Conservation (phyloP, 2,797 vertebrate species). For the Avahi laniger region DNA sequence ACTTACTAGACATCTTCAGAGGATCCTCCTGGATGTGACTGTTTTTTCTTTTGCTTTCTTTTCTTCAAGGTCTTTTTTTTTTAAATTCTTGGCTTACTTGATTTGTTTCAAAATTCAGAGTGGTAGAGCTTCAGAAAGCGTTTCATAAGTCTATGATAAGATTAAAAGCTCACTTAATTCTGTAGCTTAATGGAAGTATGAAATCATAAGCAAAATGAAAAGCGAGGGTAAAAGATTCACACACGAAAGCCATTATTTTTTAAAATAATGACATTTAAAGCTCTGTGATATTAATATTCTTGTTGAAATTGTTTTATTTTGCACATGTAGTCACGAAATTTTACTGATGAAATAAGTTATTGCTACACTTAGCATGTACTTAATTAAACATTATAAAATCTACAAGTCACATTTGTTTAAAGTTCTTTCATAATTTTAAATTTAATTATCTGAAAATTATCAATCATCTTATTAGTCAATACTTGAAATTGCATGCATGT, state of each 20-base stretch:
- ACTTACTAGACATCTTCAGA: neutral
- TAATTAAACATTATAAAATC: slow-evolving; percentile 84
- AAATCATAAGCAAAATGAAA: slow-evolving; percentile 64
- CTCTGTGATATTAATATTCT: slow-evolving; percentile 41
- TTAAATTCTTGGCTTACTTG: neutral
- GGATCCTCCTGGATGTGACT: neutral
- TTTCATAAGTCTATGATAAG: slow-evolving; percentile 26
- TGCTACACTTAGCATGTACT: slow-evolving; percentile 81
- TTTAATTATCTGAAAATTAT: slow-evolving; percentile 87
- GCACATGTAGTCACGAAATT: slow-evolving; percentile 73
- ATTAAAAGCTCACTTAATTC: slow-evolving; percentile 62
- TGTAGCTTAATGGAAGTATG: slow-evolving; percentile 47
- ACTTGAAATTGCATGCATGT: slow-evolving; percentile 83
- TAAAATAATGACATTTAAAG: slow-evolving; percentile 72
- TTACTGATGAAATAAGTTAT: slow-evolving; percentile 78
- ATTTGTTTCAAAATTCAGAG: slow-evolving; percentile 27
- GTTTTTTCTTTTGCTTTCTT: neutral
- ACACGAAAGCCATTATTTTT: slow-evolving; percentile 48
- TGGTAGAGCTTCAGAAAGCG: neutral
- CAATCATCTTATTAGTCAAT: slow-evolving; percentile 87
- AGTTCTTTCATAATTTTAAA: slow-evolving; percentile 84
- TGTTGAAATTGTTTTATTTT: slow-evolving; percentile 67
- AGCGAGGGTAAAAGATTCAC: slow-evolving; percentile 13
- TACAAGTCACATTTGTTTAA: slow-evolving; percentile 83
- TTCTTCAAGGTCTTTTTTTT: neutral